Evolutionary conservation across 2,113 vertebrate species (phyloP).

Genomic region (Morone chrysops): DNA sequence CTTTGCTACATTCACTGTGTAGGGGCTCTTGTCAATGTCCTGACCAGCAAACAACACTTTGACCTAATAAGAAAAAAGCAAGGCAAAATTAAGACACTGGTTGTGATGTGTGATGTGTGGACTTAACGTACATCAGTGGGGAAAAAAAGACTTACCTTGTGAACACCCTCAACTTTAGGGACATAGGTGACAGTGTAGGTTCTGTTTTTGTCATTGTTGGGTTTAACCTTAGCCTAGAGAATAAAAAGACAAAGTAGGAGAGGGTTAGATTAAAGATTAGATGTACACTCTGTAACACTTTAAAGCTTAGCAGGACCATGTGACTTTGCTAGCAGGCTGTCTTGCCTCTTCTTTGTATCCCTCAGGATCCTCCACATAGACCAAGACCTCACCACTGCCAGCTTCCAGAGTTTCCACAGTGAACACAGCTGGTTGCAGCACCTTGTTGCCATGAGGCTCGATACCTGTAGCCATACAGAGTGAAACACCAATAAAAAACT

Average conservation of each 20-base stretch:
- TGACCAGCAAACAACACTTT: conserved; percentile 97
- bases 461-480: conserved; percentile 83
- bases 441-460: conserved; percentile 92
- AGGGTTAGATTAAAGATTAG: conserved; percentile 4
- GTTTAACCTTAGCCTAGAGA: conserved; percentile 91
- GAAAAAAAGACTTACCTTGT: conserved; percentile 87
- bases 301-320: not conserved
- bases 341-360: conserved; percentile 95
- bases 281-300: not conserved
- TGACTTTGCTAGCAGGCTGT: conserved; percentile 11
- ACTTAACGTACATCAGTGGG: not conserved
- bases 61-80: conserved; percentile 83
- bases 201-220: conserved; percentile 92
- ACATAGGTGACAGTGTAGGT: conserved; percentile 93
- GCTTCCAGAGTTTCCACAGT: conserved; percentile 93
- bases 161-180: conserved; percentile 94
- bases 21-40: conserved; percentile 94
- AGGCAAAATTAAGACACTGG: not conserved
- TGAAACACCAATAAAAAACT: not conserved
- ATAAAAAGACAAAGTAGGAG: conserved; percentile 8
- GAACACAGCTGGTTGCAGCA: conserved; percentile 92
- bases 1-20: conserved; percentile 91
- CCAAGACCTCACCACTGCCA: conserved; percentile 91
- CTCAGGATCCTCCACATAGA: conserved; percentile 95
- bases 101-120: not conserved